phyloP scores from a whole-genome alignment of 1,140 invertebrate species.

The Tetragonula clypearis region DNA sequence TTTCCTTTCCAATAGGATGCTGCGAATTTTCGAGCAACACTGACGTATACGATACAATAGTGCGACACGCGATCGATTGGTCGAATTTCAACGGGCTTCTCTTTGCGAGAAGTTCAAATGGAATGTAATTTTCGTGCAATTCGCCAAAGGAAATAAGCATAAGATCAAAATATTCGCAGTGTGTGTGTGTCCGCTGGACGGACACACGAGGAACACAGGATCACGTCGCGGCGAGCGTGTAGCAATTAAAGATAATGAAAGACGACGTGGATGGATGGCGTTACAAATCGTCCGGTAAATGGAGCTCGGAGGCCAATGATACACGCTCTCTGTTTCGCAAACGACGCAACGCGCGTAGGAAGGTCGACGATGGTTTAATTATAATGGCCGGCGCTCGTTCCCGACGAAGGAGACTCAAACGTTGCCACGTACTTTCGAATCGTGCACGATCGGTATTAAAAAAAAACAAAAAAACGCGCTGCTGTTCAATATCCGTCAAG shows the following conservation, averaged over 20 bases:
- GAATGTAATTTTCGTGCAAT: background rate
- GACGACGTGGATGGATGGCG: conserved; percentile 30
- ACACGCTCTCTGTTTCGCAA: conserved; percentile 2
- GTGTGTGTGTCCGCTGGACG: background rate
- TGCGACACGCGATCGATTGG: too few species aligned
- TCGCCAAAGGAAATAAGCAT: background rate
- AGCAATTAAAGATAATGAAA: conserved; percentile 38
- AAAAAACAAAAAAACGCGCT: too few species aligned
- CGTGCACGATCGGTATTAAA: too few species aligned
- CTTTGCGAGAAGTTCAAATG: background rate
- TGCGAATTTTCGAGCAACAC: too few species aligned
- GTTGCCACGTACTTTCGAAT: background rate
- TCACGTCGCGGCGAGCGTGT: background rate
- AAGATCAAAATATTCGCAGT: background rate
- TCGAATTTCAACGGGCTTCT: too few species aligned
- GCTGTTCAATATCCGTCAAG: too few species aligned
- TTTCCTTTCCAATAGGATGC: too few species aligned
- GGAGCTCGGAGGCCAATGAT: background rate
- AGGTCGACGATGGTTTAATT: background rate
- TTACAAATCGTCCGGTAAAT: conserved; percentile 10
- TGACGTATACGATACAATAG: too few species aligned
- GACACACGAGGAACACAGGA: background rate
- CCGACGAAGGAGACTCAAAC: background rate
- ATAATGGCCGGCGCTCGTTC: background rate
- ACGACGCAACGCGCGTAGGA: background rate